Conservation (phyloP, 2,797 vertebrate genomes). For the Coracias cyanogaster region DNA sequence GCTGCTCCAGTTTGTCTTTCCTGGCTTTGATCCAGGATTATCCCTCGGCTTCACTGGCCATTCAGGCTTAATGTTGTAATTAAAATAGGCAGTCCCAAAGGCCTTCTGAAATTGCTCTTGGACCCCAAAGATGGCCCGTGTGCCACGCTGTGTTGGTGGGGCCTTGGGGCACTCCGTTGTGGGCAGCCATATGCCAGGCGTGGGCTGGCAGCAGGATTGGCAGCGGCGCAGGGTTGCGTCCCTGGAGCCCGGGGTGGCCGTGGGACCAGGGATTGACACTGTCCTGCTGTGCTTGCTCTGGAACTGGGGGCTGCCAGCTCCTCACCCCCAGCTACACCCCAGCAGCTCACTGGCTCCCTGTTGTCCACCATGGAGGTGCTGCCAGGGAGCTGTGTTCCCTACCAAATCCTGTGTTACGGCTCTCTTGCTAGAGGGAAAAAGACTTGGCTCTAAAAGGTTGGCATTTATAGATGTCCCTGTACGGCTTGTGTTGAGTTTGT, state of each 20-base stretch:
- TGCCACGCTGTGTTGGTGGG: accelerated
- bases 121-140: accelerated
- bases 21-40: constrained; percentile 22
- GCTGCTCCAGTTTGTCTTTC: neutral
- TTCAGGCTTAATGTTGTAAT: constrained; percentile 18
- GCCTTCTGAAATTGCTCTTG: neutral
- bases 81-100: neutral
- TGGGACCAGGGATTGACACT: accelerated
- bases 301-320: neutral
- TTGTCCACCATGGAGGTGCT: accelerated
- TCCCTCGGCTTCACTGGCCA: neutral
- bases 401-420: neutral
- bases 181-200: neutral
- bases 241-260: accelerated
- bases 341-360: neutral
- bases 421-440: neutral
- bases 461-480: neutral
- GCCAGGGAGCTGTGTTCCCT: neutral
- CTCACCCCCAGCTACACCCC: neutral
- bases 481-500: neutral
- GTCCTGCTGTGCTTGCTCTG: neutral
- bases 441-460: neutral
- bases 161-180: neutral
- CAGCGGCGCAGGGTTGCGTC: accelerated
- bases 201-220: neutral